These are phyloP conservation scores for Acrocyrtus sp. DNA, from an alignment of 2,888 invertebrate species.

Conservation along the genomic window DNA sequence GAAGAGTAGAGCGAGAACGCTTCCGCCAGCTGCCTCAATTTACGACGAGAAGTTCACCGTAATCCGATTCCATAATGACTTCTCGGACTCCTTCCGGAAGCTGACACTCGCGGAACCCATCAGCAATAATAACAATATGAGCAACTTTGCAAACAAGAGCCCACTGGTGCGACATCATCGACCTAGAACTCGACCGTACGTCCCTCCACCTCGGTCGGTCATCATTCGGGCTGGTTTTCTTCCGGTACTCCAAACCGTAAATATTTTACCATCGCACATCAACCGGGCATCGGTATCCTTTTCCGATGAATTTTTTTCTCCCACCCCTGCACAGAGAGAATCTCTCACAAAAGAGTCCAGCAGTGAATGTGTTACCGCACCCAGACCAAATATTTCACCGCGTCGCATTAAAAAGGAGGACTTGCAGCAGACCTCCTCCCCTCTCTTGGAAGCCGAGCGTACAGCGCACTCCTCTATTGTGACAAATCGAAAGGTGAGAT, in stretches of 20 bases:
- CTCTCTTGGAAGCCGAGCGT: too few relatives aligned
- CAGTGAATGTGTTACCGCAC: constrained; percentile 6
- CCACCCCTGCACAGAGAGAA: constrained; percentile 7
- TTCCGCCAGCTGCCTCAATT: background rate
- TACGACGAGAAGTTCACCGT: constrained; percentile 16
- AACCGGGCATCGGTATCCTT: background rate
- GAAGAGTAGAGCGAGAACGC: background rate
- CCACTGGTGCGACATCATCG: constrained; percentile 24
- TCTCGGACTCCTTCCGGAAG: constrained; percentile 21
- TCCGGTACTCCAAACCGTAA: constrained; percentile 26
- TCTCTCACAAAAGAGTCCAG: background rate
- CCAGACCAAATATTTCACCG: background rate
- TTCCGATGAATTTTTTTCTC: background rate
- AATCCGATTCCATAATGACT: constrained; percentile 24
- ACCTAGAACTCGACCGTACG: constrained; percentile 30
- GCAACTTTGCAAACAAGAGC: background rate
- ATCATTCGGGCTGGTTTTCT: constrained; percentile 37
- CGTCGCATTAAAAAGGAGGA: background rate
- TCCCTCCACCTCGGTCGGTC: constrained; percentile 34
- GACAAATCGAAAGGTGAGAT: too few relatives aligned
- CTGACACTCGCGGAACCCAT: background rate
- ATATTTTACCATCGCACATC: constrained; percentile 12
- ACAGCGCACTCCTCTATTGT: too few relatives aligned
- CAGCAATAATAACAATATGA: background rate
- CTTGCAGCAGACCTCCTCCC: too few relatives aligned